phyloP scores from a whole-genome alignment of 1,140 invertebrate species.

The Aphelenchoides avenae region DNA sequence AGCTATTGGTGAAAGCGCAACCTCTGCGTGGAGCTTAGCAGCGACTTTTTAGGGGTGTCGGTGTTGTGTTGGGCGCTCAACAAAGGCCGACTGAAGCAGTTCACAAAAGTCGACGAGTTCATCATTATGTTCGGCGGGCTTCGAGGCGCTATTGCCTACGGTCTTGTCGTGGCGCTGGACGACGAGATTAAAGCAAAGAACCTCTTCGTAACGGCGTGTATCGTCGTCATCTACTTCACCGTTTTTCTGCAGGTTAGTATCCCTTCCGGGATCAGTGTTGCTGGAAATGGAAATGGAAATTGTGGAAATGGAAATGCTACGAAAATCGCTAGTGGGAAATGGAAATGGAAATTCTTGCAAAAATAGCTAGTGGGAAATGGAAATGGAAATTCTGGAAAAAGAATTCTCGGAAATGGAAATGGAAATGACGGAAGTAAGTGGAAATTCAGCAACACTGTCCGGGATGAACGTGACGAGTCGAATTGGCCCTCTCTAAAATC shows the following conservation, averaged over 20 bases:
- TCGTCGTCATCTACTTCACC: conserved; percentile 65
- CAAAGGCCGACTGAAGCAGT: conserved; percentile 58
- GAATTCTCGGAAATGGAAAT: conserved; percentile 50
- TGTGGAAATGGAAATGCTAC: no score
- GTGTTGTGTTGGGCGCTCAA: conserved; percentile 54
- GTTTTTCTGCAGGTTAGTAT: conserved; percentile 64
- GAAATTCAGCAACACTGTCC: no score
- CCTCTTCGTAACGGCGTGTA: conserved; percentile 64
- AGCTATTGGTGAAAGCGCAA: conserved; percentile 66
- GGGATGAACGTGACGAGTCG: no score
- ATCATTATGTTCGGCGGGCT: conserved; percentile 46
- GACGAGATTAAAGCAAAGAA: conserved; percentile 59
- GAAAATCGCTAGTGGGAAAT: not conserved
- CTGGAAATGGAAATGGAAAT: no score
- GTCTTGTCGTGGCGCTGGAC: conserved; percentile 60
- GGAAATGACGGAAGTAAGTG: no score
- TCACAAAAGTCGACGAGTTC: conserved; percentile 62
- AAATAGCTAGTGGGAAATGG: conserved; percentile 61
- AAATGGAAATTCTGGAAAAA: conserved; percentile 47
- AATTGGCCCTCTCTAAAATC: no score
- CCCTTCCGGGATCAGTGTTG: no score
- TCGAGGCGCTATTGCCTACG: conserved; percentile 43
- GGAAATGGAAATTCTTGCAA: not conserved
- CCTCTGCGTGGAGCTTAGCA: no score
- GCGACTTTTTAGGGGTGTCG: conserved; percentile 44